Evolutionary conservation across 2,113 vertebrate species (phyloP).

Genomic region (Suncus etruscus): DNA sequence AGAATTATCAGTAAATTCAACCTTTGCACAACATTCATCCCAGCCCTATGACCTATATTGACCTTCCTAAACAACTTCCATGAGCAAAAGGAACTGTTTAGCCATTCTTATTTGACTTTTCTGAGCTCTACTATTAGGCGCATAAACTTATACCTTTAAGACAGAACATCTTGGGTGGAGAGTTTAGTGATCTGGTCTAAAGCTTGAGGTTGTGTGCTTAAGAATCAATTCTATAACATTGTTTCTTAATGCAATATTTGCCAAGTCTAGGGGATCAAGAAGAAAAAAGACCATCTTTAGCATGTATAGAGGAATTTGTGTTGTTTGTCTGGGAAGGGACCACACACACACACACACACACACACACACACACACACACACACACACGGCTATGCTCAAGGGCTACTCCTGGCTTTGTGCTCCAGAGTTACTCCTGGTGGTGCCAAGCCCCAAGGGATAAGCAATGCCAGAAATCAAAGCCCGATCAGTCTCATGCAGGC

Average conservation of each 20-base stretch:
- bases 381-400: background rate
- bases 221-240: background rate
- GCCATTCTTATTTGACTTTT: background rate
- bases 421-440: no score
- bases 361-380: no score
- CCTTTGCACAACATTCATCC: background rate
- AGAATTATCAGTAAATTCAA: background rate
- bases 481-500: no score
- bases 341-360: no score
- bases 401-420: background rate
- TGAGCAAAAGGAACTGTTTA: constrained; percentile 1
- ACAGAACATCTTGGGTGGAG: constrained; percentile 39
- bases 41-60: constrained; percentile 6
- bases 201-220: background rate
- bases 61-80: background rate
- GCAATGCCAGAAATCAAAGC: no score
- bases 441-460: no score
- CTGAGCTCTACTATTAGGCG: background rate
- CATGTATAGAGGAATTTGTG: constrained; percentile 20
- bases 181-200: background rate
- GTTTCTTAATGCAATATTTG: background rate
- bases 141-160: constrained; percentile 31
- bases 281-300: constrained; percentile 24
- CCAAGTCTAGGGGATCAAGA: background rate
- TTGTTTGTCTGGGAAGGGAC: background rate